A percentile compares a stretch with the other conserved stretches of the same genome.
These are phyloP conservation scores for Anoplius nigerrimus DNA, from an alignment of 2,888 invertebrate genomes.

Conservation along the genomic window DNA sequence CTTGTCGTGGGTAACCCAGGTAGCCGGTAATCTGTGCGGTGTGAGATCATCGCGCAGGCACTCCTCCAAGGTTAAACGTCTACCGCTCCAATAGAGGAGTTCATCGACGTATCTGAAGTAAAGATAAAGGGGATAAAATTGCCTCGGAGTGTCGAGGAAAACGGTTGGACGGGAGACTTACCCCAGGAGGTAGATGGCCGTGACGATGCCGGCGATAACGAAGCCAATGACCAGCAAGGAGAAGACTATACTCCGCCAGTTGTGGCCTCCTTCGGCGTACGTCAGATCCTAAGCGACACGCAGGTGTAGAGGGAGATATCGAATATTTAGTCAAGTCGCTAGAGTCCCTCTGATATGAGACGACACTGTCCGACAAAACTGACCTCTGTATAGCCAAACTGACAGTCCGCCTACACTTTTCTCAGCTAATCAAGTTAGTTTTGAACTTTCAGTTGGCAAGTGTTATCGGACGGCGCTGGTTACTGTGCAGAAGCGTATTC, in stretches of 20 bases:
- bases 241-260: constrained; percentile 92
- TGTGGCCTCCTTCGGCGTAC: constrained; percentile 88
- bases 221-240: constrained; percentile 90
- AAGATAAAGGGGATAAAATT: too few species aligned
- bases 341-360: too few species aligned
- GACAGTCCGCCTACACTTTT: too few species aligned
- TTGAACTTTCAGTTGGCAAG: constrained; percentile 36
- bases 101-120: constrained; percentile 93
- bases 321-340: background rate
- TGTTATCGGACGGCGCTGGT: background rate
- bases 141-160: too few species aligned
- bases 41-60: constrained; percentile 87
- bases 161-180: constrained; percentile 73
- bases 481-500: constrained; percentile 45
- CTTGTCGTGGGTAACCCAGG: constrained; percentile 89
- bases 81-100: constrained; percentile 91
- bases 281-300: constrained; percentile 80
- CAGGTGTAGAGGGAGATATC: background rate
- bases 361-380: too few species aligned
- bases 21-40: constrained; percentile 84
- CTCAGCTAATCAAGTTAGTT: too few species aligned
- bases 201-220: constrained; percentile 91
- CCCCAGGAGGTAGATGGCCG: constrained; percentile 92
- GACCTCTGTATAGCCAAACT: too few species aligned
- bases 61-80: constrained; percentile 90